A percentile compares a stretch with the other conserved stretches of the same genome.
Evolutionary conservation across 2,888 invertebrate genomes (phyloP).

Genomic region (Phasia obesa): DNA sequence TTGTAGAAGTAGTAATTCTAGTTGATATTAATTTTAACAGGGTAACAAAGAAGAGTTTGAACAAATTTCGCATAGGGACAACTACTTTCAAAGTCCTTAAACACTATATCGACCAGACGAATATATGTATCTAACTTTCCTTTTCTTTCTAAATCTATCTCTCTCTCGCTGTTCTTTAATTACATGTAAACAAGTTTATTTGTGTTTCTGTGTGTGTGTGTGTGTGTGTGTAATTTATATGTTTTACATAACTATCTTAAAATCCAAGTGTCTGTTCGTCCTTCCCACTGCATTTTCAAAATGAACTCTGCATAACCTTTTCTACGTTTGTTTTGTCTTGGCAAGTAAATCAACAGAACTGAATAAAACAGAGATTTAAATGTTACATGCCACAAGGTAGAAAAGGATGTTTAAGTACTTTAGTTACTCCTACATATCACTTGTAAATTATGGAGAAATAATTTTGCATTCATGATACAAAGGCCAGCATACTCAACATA

Average conservation of each 20-base stretch:
- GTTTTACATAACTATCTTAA: constrained; percentile 9
- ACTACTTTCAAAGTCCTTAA: background rate
- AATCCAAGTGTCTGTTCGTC: constrained; percentile 18
- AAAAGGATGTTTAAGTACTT: background rate
- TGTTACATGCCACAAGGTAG: constrained; percentile 23
- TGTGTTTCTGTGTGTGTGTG: constrained; percentile 20
- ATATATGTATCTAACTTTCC: background rate
- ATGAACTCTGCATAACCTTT: constrained; percentile 23
- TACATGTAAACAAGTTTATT: constrained; percentile 5
- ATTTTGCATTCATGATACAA: constrained; percentile 15
- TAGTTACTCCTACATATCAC: constrained; percentile 27
- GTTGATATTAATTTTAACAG: background rate
- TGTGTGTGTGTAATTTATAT: constrained; percentile 1
- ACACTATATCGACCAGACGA: too few relatives aligned
- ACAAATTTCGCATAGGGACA: background rate
- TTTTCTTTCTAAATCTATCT: background rate
- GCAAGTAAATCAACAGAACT: constrained; percentile 7
- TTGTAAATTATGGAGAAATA: constrained; percentile 30
- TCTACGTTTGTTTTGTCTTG: background rate
- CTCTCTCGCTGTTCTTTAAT: constrained; percentile 3
- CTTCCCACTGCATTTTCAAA: constrained; percentile 2
- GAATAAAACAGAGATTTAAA: constrained; percentile 8
- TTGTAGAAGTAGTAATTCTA: background rate
- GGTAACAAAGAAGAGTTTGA: background rate
- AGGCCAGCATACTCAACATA: background rate